A percentile compares a stretch with the other conserved stretches of the same genome.
These are phyloP conservation scores for Melanerpes aurifrons DNA, from an alignment of 2,113 vertebrate genomes.

Conservation along the genomic window DNA sequence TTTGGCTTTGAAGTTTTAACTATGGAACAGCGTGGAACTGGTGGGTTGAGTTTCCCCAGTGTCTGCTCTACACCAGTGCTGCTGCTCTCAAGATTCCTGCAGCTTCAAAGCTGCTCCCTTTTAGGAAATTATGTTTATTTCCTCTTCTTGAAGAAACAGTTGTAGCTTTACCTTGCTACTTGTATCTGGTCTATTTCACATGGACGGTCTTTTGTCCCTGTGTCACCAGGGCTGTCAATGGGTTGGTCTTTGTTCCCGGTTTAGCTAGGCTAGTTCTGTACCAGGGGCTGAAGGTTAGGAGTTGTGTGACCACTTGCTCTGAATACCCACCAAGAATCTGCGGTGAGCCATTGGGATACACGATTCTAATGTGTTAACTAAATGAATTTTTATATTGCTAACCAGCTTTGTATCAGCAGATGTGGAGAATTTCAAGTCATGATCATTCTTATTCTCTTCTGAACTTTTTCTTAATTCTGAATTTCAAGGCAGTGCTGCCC, in stretches of 20 bases:
- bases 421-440: not conserved
- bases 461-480: not conserved
- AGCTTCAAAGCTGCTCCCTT: not conserved
- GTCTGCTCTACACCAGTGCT: not conserved
- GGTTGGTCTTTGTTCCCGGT: not conserved
- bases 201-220: not conserved
- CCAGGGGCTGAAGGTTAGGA: not conserved
- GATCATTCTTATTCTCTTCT: not conserved
- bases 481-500: not conserved
- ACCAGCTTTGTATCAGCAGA: not conserved
- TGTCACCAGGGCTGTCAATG: not conserved
- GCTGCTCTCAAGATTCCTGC: not conserved
- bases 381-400: not conserved
- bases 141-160: not conserved
- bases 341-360: not conserved
- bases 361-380: not conserved
- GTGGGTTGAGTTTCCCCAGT: not conserved
- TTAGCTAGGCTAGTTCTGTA: not conserved
- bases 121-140: not conserved
- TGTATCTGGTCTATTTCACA: not conserved
- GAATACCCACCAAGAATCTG: not conserved
- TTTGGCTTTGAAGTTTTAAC: not conserved
- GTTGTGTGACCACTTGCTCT: not conserved
- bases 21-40: not conserved
- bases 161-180: constrained; percentile 20